phyloP scores from a whole-genome alignment of 2,797 vertebrate species.

The Siniperca obscura region DNA sequence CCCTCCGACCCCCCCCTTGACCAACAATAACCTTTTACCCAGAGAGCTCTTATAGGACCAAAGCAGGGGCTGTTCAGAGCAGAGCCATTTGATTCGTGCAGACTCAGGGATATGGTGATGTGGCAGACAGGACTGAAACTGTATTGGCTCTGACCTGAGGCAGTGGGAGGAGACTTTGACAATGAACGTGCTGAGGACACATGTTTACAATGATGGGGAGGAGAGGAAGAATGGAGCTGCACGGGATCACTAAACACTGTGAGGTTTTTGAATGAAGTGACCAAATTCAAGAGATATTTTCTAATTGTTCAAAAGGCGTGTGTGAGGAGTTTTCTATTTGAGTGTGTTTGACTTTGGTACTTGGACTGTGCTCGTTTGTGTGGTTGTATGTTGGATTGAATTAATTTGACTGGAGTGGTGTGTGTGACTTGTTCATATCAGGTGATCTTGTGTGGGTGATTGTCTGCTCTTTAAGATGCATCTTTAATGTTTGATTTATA shows the following conservation, averaged over 20 bases:
- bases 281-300: constrained; percentile 6
- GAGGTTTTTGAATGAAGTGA: constrained; percentile 56
- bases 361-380: constrained; percentile 2
- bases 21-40: constrained; percentile 83
- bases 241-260: constrained; percentile 40
- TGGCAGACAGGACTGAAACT: constrained; percentile 24
- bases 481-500: neutral
- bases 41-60: constrained; percentile 71
- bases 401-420: constrained; percentile 7
- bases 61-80: constrained; percentile 46
- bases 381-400: constrained; percentile 35
- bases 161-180: constrained; percentile 76
- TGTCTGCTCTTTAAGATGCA: neutral
- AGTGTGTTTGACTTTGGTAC: neutral
- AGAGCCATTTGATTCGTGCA: constrained; percentile 71
- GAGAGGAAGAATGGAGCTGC: constrained; percentile 69
- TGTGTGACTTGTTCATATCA: neutral
- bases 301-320: neutral
- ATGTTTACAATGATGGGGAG: constrained; percentile 79
- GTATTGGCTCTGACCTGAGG: constrained; percentile 72
- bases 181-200: constrained; percentile 74
- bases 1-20: constrained; percentile 20
- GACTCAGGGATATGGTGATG: constrained; percentile 50
- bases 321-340: neutral
- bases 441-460: constrained; percentile 2